A percentile compares a stretch with the other conserved stretches of the same genome.
phyloP scores from a whole-genome alignment of 2,797 vertebrate genomes.

The Taeniopygia guttata region DNA sequence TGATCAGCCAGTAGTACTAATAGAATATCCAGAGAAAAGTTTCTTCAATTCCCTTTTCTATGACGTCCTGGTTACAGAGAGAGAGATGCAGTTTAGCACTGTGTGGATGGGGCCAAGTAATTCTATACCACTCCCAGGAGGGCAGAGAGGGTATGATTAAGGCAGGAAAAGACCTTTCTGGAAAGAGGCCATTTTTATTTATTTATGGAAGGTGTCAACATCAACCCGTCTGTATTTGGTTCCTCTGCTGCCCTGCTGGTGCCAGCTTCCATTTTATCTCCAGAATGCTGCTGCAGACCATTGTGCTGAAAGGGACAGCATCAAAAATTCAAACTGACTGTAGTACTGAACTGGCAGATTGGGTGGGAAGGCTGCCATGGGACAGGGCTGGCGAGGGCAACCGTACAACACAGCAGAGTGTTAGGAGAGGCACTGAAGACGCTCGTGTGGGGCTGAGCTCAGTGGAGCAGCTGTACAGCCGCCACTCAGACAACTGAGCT shows the following conservation, averaged over 20 bases:
- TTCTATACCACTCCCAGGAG: rapidly evolving
- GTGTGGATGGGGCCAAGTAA: neutral
- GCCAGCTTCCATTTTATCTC: neutral
- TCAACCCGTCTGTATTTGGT: no score
- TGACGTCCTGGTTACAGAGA: neutral
- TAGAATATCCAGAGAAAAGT: neutral
- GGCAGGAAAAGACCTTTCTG: neutral
- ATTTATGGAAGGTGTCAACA: neutral
- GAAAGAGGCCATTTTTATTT: neutral
- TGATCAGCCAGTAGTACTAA: neutral
- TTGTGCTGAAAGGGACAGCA: no score
- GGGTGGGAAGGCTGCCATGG: no score
- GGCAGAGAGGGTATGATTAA: rapidly evolving
- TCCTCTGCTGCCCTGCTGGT: neutral
- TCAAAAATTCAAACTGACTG: no score
- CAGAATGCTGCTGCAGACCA: no score
- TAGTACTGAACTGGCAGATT: no score
- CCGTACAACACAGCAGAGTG: no score
- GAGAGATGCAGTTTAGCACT: neutral
- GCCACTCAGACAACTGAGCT: no score
- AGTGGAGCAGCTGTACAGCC: no score
- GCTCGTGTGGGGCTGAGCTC: no score
- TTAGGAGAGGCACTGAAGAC: no score
- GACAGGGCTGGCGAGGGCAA: no score
- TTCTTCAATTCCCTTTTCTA: neutral